Evolutionary conservation across 2,113 vertebrate genomes (phyloP), one percentile per base, ranked within the genome.

Genomic region (Osmerus mordax): DNA sequence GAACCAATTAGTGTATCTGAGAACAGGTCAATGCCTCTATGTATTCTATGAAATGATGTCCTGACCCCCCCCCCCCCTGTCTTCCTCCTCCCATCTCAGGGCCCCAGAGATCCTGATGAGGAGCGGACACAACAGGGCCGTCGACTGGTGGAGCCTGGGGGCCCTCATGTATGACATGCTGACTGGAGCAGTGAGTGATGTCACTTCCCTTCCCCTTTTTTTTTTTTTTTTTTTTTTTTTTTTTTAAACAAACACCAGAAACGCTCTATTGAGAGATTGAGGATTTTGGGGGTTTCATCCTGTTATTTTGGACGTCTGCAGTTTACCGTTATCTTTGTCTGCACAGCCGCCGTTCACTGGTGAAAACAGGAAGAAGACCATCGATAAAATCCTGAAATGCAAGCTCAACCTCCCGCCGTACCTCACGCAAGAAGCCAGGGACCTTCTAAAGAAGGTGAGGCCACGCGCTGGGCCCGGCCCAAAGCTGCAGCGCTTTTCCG

Each of bases 101-200:
- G 97, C 97, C 87, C 97, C 97, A 82, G 97, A 99, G 89, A 99
- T 99, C 87, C 89, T 99, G 73, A 98, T 96, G 94, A 93, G 97
- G 88, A 98, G 96, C n/a, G 97, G 97, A 82, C 97, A 99, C 82
- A 98, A 98, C 81, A 95, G 97, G 66, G 96, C 96, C 53, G 97
- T 99, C 83, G 97, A 99, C 91, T 99, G 96, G 97, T 99, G 97
- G 97, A 99, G 97, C 93, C 91, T 99, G 88, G 97, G 97, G 89
- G 96, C 97, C 76, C 92, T 99, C 89, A 98, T 98, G 96, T 99
- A 98, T 85, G 97, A 99, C 93, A 99, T 99, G 97, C 93, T 99
- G 90, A 99, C 97, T 81, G 97, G 97, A 90, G 96, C 97, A 87
- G 97, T 99, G 92, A 94, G 97, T 96, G 85, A 47, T 12, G 41